phyloP scores from a whole-genome alignment of 2,888 invertebrate genomes.

The Himalopsyche tibetana region DNA sequence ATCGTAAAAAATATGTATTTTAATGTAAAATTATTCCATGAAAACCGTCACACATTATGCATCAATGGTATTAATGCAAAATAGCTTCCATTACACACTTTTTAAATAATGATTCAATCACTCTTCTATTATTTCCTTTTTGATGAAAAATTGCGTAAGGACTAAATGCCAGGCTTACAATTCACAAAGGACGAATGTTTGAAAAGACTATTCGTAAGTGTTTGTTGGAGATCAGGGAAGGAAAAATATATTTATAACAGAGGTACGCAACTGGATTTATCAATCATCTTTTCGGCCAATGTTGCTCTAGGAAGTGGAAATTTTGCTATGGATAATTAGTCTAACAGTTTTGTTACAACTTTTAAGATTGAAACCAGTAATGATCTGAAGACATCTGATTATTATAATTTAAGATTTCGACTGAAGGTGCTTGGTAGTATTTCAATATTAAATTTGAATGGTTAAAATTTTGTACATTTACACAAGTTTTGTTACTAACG shows the following conservation, averaged over 20 bases:
- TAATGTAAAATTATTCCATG: not conserved
- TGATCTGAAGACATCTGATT: no score
- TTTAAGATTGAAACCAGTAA: no score
- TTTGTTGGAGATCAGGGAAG: slow-evolving; percentile 36
- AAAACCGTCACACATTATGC: not conserved
- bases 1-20: not conserved
- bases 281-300: not conserved
- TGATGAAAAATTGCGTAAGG: slow-evolving; percentile 33
- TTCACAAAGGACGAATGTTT: slow-evolving; percentile 40
- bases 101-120: slow-evolving; percentile 29
- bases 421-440: no score
- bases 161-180: slow-evolving; percentile 35
- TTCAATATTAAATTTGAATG: no score
- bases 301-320: no score
- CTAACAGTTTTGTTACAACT: no score
- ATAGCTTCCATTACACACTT: not conserved
- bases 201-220: slow-evolving; percentile 40
- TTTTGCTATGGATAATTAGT: no score
- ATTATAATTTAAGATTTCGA: no score
- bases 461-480: no score
- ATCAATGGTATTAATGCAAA: slow-evolving; percentile 2
- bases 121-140: slow-evolving; percentile 13
- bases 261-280: not conserved
- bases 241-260: slow-evolving; percentile 22
- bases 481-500: no score